A percentile compares a stretch with the other conserved stretches of the same genome.
phyloP scores from a whole-genome alignment of 2,113 vertebrate genomes.

The Chloebia gouldiae region DNA sequence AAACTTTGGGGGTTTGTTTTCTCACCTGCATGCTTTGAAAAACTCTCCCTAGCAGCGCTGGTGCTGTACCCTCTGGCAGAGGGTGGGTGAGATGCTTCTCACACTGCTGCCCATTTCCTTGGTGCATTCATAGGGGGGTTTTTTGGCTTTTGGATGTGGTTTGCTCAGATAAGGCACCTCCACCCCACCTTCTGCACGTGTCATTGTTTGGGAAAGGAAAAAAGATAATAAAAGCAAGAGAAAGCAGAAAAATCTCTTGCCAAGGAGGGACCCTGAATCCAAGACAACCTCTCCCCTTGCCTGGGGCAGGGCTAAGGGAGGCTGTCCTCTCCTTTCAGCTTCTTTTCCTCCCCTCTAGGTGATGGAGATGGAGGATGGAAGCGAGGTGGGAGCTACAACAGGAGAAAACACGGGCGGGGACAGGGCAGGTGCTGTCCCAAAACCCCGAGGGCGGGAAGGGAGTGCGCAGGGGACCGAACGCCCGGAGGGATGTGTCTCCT shows the following conservation, averaged over 20 bases:
- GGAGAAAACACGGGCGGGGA: constrained; percentile 50
- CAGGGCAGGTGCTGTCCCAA: constrained; percentile 35
- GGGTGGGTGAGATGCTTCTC: constrained; percentile 10
- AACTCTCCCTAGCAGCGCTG: neutral
- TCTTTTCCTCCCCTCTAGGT: neutral
- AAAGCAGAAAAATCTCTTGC: neutral
- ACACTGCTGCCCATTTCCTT: neutral
- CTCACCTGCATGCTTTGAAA: neutral
- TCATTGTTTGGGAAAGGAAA: neutral
- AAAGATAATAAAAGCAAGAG: neutral
- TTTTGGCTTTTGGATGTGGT: neutral
- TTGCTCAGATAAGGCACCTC: neutral
- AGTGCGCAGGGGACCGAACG: neutral
- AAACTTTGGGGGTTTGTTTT: constrained; percentile 5
- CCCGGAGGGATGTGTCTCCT: neutral
- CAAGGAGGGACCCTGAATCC: neutral
- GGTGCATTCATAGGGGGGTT: fast-evolving
- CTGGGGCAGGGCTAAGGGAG: neutral
- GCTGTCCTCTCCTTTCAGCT: neutral
- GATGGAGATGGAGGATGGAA: constrained; percentile 40
- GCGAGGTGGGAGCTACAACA: constrained; percentile 52
- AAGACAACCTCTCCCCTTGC: neutral
- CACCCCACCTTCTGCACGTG: constrained; percentile 61
- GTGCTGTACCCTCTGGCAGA: constrained; percentile 14
- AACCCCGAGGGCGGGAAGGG: neutral